Conservation (phyloP, 2,888 invertebrate genomes). For the Melieria picta region DNA sequence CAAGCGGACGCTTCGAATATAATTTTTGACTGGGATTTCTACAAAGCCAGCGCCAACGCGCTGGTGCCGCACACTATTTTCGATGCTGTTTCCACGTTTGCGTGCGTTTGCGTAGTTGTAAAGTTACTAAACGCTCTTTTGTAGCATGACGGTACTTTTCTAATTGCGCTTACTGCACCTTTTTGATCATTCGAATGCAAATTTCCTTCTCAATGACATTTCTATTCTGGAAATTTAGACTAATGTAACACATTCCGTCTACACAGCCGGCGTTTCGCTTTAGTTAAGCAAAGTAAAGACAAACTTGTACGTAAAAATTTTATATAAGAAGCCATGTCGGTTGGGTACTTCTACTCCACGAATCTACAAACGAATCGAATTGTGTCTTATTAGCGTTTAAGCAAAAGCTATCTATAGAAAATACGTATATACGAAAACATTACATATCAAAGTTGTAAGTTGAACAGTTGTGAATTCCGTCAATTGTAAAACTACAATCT, state of each 20-base stretch:
- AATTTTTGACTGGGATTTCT: conserved; percentile 74
- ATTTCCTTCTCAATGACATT: conserved; percentile 5
- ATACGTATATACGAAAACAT: too few relatives aligned
- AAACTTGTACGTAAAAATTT: too few relatives aligned
- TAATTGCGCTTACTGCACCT: too few relatives aligned
- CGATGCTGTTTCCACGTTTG: not conserved
- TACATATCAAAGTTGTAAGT: too few relatives aligned
- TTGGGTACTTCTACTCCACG: not conserved
- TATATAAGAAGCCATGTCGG: too few relatives aligned
- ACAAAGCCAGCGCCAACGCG: conserved; percentile 53
- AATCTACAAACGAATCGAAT: conserved; percentile 11
- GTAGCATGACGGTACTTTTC: too few relatives aligned
- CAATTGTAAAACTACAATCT: conserved; percentile 49
- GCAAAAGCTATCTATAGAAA: conserved; percentile 10
- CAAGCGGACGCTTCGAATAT: conserved; percentile 77
- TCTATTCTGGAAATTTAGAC: conserved; percentile 10
- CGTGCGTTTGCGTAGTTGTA: not conserved
- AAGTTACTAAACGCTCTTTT: too few relatives aligned
- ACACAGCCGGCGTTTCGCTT: not conserved
- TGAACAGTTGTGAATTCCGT: conserved; percentile 38
- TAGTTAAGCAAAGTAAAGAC: too few relatives aligned
- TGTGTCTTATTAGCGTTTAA: conserved; percentile 37
- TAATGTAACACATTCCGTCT: conserved; percentile 10
- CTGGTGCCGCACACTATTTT: conserved; percentile 22
- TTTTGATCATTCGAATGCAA: too few relatives aligned